Percentiles rank a stretch among this genome's conserved stretches.
Evolutionary conservation across 2,797 vertebrate species (phyloP).

Genomic region (Sebastes matsubarae): DNA sequence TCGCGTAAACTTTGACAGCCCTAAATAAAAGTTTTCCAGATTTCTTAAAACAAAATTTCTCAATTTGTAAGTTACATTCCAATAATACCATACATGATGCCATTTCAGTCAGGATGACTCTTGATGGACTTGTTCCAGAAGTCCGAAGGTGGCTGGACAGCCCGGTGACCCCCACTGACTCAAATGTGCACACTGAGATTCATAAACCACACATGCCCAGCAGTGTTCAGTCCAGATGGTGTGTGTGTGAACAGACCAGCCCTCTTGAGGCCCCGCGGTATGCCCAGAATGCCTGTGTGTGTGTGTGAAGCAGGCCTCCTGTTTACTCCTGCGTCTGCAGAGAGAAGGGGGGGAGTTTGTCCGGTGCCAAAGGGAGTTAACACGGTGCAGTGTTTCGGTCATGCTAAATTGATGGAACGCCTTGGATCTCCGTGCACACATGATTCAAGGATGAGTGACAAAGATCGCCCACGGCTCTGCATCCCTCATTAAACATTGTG

Average conservation of each 20-base stretch:
- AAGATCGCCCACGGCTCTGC: conserved; percentile 20
- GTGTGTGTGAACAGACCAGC: conserved; percentile 28
- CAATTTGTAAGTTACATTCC: no score
- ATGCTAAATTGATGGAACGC: conserved; percentile 56
- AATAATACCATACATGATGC: no score
- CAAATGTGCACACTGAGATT: conserved; percentile 25
- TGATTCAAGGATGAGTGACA: conserved; percentile 49
- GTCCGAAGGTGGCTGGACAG: background rate
- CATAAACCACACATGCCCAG: conserved; percentile 41
- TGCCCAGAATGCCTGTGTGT: conserved; percentile 72
- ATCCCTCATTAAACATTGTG: conserved; percentile 49
- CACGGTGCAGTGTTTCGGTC: conserved; percentile 45
- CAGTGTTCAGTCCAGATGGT: conserved; percentile 7
- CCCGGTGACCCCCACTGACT: conserved; percentile 8
- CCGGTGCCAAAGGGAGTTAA: conserved; percentile 54
- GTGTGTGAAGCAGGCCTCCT: conserved; percentile 49
- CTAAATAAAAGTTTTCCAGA: no score
- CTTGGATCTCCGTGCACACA: conserved; percentile 22
- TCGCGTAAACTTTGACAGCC: no score
- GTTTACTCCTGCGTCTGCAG: conserved; percentile 48
- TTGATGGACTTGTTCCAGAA: conserved; percentile 16
- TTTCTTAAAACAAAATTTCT: no score
- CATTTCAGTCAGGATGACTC: background rate
- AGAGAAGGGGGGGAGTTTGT: conserved; percentile 41
- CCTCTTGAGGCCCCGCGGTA: conserved; percentile 74